Evolutionary conservation across 1,140 invertebrate genomes (phyloP), one percentile per base, ranked within the genome.

Genomic region (Polypedilum pembai): DNA sequence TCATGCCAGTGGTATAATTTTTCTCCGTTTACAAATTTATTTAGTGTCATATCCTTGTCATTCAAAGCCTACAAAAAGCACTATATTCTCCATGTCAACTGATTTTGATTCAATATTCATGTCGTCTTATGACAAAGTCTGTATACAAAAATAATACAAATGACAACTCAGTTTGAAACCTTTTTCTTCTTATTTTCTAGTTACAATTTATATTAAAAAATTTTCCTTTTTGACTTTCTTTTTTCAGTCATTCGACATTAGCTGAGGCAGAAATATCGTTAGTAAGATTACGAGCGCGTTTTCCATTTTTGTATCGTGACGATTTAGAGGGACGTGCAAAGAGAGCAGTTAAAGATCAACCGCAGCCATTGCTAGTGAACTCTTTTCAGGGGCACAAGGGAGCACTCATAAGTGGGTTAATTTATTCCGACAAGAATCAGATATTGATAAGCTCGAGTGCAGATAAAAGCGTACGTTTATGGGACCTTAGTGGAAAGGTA

Each of bases 271-370:
- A n/a, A 69, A n/a, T 18, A 20, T 69, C 65, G 20, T 18, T n/a
- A 2, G 15, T 18, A 18, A 76, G 79, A 18, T 83, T 91, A 21
- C 83, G 87, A 40, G 76, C 89, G 75, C 84, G 86, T 77, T 92
- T 92, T 81, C 88, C 90, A 75, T 92, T 69, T 92, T 80, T 91
- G 79, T 87, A 87, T 84, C 85, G 85, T 56, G 87, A 90, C 75
- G 83, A 84, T 74, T 81, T 87, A 73, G 76, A 84, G 73, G 87
- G 88, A 1, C 83, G 89, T 74, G 89, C 90, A 41, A 88, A 89
- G 80, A 83, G 87, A 76, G 82, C 85, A 66, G 82, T 86, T 20
- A 83, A 83, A 75, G 79, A 84, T 78, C 88, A 90, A 81, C 80
- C 83, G 0, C 80, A 86, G 73, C 91, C 91, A 1, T 78, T 88